These are phyloP conservation scores for Elysia chlorotica DNA, from an alignment of 1,140 invertebrate genomes.

Conservation along the genomic window DNA sequence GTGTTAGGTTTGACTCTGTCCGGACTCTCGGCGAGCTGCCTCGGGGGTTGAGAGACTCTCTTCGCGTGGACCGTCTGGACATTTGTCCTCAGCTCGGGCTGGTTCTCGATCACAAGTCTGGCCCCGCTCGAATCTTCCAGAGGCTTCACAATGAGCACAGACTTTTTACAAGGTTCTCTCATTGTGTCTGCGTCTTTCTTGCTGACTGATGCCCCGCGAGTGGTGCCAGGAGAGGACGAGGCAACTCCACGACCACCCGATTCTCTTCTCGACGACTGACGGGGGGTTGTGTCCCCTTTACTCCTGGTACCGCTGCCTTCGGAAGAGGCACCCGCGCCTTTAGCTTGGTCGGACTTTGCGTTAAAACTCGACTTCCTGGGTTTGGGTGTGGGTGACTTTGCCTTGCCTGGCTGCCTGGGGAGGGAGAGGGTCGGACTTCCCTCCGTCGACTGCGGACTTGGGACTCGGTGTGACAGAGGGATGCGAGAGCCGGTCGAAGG, in stretches of 20 bases:
- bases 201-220: conserved; percentile 1
- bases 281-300: no score
- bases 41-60: conserved; percentile 30
- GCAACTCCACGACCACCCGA: no score
- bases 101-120: conserved; percentile 42
- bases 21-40: conserved; percentile 30
- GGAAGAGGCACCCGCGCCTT: conserved; percentile 42
- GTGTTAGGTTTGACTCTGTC: no score
- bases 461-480: conserved; percentile 14
- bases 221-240: no score
- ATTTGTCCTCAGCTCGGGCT: conserved; percentile 41
- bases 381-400: conserved; percentile 8
- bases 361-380: background rate
- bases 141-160: no score
- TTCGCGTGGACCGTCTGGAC: conserved; percentile 29
- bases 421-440: background rate
- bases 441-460: conserved; percentile 13
- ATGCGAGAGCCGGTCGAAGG: no score
- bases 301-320: conserved; percentile 40
- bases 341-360: conserved; percentile 13
- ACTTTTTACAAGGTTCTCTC: conserved; percentile 7
- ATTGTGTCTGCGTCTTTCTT: background rate
- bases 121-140: no score
- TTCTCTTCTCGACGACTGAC: conserved; percentile 29
- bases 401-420: background rate